Evolutionary conservation across 2,113 vertebrate species (phyloP).

Genomic region (Scomber scombrus): DNA sequence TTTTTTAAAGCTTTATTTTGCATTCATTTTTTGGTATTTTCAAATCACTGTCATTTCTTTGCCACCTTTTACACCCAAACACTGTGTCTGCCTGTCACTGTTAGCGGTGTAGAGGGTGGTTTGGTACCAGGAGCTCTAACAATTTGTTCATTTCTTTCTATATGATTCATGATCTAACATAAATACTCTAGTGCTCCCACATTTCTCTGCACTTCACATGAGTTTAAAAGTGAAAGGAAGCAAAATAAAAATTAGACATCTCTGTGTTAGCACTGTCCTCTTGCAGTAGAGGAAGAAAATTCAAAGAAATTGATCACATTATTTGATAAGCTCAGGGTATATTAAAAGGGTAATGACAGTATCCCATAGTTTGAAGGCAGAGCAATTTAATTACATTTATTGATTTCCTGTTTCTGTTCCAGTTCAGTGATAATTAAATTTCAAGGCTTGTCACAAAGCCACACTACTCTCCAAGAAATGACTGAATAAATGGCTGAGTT

Average conservation of each 20-base stretch:
- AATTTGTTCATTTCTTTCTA: constrained; percentile 37
- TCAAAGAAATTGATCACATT: constrained; percentile 68
- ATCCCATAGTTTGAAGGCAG: constrained; percentile 54
- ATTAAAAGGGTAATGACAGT: constrained; percentile 66
- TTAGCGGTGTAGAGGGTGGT: not conserved
- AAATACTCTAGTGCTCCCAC: constrained; percentile 34
- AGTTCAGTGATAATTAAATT: constrained; percentile 68
- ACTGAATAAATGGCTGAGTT: constrained; percentile 41
- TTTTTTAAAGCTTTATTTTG: not conserved
- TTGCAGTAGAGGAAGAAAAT: constrained; percentile 35
- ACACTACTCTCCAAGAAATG: constrained; percentile 11
- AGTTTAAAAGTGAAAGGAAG: constrained; percentile 35
- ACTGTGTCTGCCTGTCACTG: constrained; percentile 2
- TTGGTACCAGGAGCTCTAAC: not conserved
- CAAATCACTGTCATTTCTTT: not conserved
- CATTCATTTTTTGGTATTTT: not conserved
- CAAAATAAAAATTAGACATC: constrained; percentile 50
- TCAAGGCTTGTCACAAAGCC: constrained; percentile 28
- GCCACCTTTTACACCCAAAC: constrained; percentile 1
- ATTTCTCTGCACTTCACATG: constrained; percentile 14
- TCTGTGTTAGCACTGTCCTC: constrained; percentile 17
- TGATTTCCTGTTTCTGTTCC: constrained; percentile 74
- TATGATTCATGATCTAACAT: constrained; percentile 45
- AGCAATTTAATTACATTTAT: constrained; percentile 73
- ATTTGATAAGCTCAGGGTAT: constrained; percentile 63